Base-by-base conservation (phyloP, 1,140 invertebrate genomes). In the Intoshia linei region DNA sequence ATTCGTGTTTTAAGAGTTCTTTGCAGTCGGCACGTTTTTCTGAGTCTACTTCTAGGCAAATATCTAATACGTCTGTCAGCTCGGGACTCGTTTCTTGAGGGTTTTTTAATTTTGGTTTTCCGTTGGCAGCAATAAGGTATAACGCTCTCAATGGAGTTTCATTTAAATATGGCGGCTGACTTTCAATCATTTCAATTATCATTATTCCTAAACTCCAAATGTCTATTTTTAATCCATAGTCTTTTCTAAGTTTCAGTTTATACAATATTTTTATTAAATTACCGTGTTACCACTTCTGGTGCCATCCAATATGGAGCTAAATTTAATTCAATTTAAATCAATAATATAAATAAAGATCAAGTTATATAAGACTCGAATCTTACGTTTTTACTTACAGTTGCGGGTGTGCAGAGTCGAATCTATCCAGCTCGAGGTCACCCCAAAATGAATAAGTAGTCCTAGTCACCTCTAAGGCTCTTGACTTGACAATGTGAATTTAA, bases 21-120 rank as follows among this genome's bases (percentile, higher is more conserved):
- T 68, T 65, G 5, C 79, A 78, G 1, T 75, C 72, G 10, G 74
- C 75, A 45, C 81, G 57, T 57, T 78, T 72, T 0, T 68, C 69
- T 14, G 79, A 76, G 62, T 90, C 79, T 20, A 78, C 65, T 10
- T 84, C 76, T 5, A 90, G 58, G 66, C 81, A 77, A 40, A 51
- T 49, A 66, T 83, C 76, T 25, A 90, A 57, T 49, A 90, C 83
- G 17, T 69, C 67, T 14, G 20, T 3, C 18, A 45, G 21, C 25
- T 30, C 30, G 11, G n/a, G 23, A 11, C 39, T 42, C 14, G 43
- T 21, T 32, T 32, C 38, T 17, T 38, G 5, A 13, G 21, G 13
- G 13, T 42, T 36, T 23, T 41, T 30, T 2, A 45, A 18, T 21
- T 34, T 32, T 10, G 46, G 46, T 34, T 44, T 45, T 23, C 46